Evolutionary conservation across 2,888 invertebrate genomes (phyloP).

Genomic region (Fissipunctia ypsillon): DNA sequence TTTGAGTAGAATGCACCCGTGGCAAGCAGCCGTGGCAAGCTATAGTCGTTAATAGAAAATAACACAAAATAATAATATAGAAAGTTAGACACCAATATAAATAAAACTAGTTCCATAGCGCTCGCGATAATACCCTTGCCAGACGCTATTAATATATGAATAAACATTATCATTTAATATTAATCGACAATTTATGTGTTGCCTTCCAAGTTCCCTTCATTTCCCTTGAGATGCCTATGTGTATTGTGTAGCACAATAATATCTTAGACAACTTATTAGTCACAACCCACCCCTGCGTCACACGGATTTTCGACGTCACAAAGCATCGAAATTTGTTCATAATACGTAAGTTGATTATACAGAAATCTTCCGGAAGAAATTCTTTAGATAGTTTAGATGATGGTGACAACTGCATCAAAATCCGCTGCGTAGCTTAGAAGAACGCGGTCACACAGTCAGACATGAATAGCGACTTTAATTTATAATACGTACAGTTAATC

Average conservation of each 20-base stretch:
- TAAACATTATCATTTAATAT: slow-evolving; percentile 12
- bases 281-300: too few relatives aligned
- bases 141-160: slow-evolving; percentile 17
- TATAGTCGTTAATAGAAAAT: too few relatives aligned
- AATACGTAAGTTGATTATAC: neutral
- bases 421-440: too few relatives aligned
- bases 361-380: slow-evolving; percentile 7
- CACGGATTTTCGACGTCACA: neutral
- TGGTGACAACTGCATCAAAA: too few relatives aligned
- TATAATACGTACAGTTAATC: too few relatives aligned
- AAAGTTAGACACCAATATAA: slow-evolving; percentile 8
- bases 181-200: slow-evolving; percentile 29
- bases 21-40: too few relatives aligned
- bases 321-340: neutral
- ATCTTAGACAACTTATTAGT: slow-evolving; percentile 4
- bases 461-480: too few relatives aligned
- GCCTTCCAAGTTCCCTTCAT: slow-evolving; percentile 38
- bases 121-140: neutral
- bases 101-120: slow-evolving; percentile 14
- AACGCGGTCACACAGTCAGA: too few relatives aligned
- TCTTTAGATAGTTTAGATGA: too few relatives aligned
- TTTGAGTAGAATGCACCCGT: neutral
- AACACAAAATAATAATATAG: slow-evolving; percentile 8
- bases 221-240: slow-evolving; percentile 34
- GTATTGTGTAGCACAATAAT: neutral